Evolutionary conservation across 1,140 invertebrate genomes (phyloP).

Genomic region (Rhagoletis pomonella): DNA sequence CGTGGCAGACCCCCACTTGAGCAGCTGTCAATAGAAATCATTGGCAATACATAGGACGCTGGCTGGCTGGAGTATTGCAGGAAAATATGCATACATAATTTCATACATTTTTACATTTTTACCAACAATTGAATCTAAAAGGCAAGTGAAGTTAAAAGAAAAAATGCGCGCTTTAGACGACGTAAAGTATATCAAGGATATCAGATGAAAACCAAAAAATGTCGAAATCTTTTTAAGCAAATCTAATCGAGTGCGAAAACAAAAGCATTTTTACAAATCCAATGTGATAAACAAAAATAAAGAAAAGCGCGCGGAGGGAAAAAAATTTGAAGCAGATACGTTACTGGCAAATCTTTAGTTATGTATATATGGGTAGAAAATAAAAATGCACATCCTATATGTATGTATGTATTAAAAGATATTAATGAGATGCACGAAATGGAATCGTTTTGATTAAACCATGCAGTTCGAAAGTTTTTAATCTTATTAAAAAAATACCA

Average conservation of each 20-base stretch:
- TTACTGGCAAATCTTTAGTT: conserved; percentile 44
- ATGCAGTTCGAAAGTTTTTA: too few relatives aligned
- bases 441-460: neutral
- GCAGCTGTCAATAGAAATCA: conserved; percentile 60
- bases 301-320: neutral
- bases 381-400: too few relatives aligned
- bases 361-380: conserved; percentile 20
- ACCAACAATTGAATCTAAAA: conserved; percentile 3
- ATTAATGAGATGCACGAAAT: neutral
- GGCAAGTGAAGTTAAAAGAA: conserved; percentile 19
- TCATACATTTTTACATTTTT: neutral
- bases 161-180: conserved; percentile 29
- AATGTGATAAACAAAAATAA: conserved; percentile 13
- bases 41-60: neutral
- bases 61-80: neutral
- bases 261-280: conserved; percentile 47
- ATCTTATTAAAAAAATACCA: too few relatives aligned
- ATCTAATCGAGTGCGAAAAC: conserved; percentile 59
- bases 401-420: neutral
- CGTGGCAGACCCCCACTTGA: conserved; percentile 33
- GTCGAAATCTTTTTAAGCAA: conserved; percentile 58
- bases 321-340: neutral
- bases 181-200: conserved; percentile 53
- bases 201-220: conserved; percentile 37
- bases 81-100: too few relatives aligned